Conservation (phyloP, 2,113 vertebrate genomes). For the Conger conger region DNA sequence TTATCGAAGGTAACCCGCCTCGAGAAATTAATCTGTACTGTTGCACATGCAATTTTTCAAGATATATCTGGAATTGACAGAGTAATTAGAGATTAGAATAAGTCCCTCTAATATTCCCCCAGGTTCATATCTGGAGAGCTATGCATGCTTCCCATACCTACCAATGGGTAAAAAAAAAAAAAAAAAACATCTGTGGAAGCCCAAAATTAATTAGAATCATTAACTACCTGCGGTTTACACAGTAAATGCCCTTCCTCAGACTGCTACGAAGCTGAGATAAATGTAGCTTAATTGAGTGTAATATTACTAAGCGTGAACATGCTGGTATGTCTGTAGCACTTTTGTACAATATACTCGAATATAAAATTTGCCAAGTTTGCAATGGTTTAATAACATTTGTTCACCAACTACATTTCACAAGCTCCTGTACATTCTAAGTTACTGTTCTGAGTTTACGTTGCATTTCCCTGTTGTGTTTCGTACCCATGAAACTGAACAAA, state of each 20-base stretch:
- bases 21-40: background rate
- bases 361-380: too few relatives aligned
- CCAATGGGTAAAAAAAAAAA: background rate
- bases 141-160: background rate
- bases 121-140: background rate
- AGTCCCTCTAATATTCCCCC: background rate
- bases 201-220: background rate
- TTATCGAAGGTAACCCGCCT: background rate
- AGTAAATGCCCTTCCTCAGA: too few relatives aligned
- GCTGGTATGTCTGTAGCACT: too few relatives aligned
- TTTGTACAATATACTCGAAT: too few relatives aligned
- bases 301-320: background rate
- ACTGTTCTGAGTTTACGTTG: too few relatives aligned
- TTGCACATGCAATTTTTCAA: background rate
- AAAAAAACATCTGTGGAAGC: background rate
- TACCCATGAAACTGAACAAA: too few relatives aligned
- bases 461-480: too few relatives aligned
- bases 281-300: background rate
- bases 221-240: background rate
- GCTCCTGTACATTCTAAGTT: too few relatives aligned
- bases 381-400: too few relatives aligned
- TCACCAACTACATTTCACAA: too few relatives aligned
- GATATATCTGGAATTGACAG: background rate
- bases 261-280: background rate
- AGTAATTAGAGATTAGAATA: background rate